Evolutionary conservation across 2,113 vertebrate genomes (phyloP).

Genomic region (Nothobranchius kuhntae): DNA sequence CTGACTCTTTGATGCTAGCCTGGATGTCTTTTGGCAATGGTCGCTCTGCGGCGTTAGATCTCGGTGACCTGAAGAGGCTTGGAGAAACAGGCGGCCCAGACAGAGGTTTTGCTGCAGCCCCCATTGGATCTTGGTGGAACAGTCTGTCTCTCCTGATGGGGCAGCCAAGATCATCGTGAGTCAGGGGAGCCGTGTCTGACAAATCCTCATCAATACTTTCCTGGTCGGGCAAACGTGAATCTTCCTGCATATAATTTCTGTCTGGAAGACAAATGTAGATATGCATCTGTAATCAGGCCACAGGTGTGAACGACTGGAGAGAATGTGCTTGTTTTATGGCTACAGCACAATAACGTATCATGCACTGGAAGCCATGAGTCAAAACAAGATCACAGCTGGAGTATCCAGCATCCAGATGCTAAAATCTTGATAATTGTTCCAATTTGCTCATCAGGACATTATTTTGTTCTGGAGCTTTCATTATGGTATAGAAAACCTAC

Average conservation of each 20-base stretch:
- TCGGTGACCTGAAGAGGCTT: constrained; percentile 71
- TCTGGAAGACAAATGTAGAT: constrained; percentile 86
- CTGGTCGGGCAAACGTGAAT: constrained; percentile 78
- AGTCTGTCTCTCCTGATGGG: constrained; percentile 77
- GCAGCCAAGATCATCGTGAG: constrained; percentile 77
- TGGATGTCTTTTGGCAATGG: constrained; percentile 75
- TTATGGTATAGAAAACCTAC: constrained; percentile 26
- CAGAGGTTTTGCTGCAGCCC: constrained; percentile 70
- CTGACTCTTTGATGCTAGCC: constrained; percentile 80
- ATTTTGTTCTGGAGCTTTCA: constrained; percentile 1
- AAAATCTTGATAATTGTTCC: constrained; percentile 21
- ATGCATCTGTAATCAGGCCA: constrained; percentile 71
- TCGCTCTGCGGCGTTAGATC: constrained; percentile 59
- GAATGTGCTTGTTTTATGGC: constrained; percentile 71
- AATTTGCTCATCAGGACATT: constrained; percentile 27
- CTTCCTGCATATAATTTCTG: constrained; percentile 83
- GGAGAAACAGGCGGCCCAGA: constrained; percentile 74
- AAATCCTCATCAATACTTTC: constrained; percentile 76
- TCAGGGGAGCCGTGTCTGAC: constrained; percentile 74
- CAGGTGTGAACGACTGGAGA: constrained; percentile 80
- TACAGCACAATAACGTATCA: constrained; percentile 71
- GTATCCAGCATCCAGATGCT: constrained; percentile 22
- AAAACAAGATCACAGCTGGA: constrained; percentile 71
- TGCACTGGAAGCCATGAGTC: constrained; percentile 78
- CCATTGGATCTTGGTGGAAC: constrained; percentile 65